A percentile compares a stretch with the other conserved stretches of the same genome.
Evolutionary conservation across 2,888 invertebrate genomes (phyloP).

Genomic region (Tridacna gigas): DNA sequence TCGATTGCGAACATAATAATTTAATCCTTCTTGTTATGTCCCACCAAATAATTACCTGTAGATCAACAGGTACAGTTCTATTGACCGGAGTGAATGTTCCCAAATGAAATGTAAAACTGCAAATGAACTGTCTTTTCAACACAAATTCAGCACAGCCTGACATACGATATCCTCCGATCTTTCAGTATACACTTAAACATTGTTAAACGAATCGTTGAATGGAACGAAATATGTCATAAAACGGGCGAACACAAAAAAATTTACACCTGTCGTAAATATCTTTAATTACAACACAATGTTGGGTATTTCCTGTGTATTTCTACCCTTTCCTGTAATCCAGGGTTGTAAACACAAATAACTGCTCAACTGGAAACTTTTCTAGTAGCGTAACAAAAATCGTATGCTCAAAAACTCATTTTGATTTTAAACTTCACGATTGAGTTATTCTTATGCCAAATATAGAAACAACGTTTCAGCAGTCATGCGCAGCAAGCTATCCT

Average conservation of each 20-base stretch:
- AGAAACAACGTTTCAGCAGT: conserved; percentile 15
- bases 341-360: not conserved
- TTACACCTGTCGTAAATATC: conserved; percentile 17
- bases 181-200: conserved; percentile 10
- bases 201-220: conserved; percentile 16
- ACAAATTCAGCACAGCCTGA: conserved; percentile 10
- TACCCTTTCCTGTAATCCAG: not conserved
- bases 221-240: conserved; percentile 24
- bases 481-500: conserved; percentile 16
- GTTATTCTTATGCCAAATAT: conserved; percentile 11
- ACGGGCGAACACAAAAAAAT: not conserved
- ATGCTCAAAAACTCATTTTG: conserved; percentile 14
- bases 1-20: too few species aligned
- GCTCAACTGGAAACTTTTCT: not conserved
- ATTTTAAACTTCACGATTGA: conserved; percentile 24
- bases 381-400: not conserved
- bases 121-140: conserved; percentile 18
- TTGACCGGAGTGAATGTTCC: not conserved
- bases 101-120: conserved; percentile 9
- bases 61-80: too few species aligned
- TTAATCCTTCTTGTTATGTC: too few species aligned
- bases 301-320: not conserved
- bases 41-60: not conserved
- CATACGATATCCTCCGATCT: conserved; percentile 6
- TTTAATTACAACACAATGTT: not conserved